Evolutionary conservation across 2,888 invertebrate species (phyloP).

Genomic region (Leptopterna dolabrata): DNA sequence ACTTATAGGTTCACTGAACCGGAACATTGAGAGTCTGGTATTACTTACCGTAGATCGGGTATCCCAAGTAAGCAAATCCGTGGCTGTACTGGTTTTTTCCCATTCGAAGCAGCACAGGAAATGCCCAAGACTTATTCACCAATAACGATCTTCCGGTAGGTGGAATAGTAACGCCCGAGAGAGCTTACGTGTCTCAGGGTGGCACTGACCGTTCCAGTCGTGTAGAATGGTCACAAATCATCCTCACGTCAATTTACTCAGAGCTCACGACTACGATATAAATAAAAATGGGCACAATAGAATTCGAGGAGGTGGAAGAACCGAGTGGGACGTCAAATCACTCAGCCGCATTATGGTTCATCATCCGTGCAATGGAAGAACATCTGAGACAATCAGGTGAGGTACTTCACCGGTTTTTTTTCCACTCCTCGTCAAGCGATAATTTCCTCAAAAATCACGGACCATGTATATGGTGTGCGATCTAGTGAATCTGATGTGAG

Average conservation of each 20-base stretch:
- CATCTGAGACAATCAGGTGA: not conserved
- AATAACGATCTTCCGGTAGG: constrained; percentile 40
- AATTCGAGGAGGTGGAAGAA: constrained; percentile 31
- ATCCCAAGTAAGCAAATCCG: not conserved
- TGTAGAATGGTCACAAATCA: constrained; percentile 39
- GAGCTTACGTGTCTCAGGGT: constrained; percentile 42
- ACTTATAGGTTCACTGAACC: too few species aligned
- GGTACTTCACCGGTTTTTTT: not conserved
- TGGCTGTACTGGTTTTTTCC: not conserved
- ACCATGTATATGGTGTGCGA: not conserved
- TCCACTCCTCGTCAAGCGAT: not conserved
- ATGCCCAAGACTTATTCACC: constrained; percentile 27
- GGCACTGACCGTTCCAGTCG: constrained; percentile 43
- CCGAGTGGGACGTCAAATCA: not conserved
- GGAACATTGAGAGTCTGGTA: too few species aligned
- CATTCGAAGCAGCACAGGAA: not conserved
- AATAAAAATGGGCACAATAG: constrained; percentile 31
- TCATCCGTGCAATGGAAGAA: not conserved
- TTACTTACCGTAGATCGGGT: too few species aligned
- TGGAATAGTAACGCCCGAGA: constrained; percentile 31
- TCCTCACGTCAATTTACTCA: constrained; percentile 39
- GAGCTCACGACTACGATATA: constrained; percentile 28
- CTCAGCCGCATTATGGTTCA: not conserved
- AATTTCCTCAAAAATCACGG: not conserved
- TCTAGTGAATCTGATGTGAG: not conserved